Evolutionary conservation across 1,140 invertebrate species (phyloP).

Genomic region (Goniozus legneri): DNA sequence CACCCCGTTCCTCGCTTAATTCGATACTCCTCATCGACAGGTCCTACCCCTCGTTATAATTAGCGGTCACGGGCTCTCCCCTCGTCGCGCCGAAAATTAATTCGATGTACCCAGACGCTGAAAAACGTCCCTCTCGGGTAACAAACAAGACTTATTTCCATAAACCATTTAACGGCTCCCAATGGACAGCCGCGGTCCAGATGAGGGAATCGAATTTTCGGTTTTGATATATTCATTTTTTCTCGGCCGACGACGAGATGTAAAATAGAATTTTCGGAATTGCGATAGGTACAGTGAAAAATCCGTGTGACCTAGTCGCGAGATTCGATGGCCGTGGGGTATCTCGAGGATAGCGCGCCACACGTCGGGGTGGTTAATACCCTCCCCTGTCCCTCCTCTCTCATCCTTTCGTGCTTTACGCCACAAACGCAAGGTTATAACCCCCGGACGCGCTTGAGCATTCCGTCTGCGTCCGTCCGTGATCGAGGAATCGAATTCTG

Average conservation of each 20-base stretch:
- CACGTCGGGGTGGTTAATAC: too few species aligned
- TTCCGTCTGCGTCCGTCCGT: slow-evolving; percentile 17
- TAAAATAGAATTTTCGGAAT: too few species aligned
- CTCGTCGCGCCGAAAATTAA: slow-evolving; percentile 28
- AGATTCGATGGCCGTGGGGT: too few species aligned
- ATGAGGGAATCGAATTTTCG: too few species aligned
- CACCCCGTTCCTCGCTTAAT: slow-evolving; percentile 8
- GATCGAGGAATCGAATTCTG: slow-evolving; percentile 30
- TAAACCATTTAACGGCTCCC: too few species aligned
- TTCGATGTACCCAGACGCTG: slow-evolving; percentile 19
- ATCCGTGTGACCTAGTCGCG: too few species aligned
- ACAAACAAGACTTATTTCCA: slow-evolving; percentile 22
- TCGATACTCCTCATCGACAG: slow-evolving; percentile 6
- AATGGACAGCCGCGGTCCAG: too few species aligned
- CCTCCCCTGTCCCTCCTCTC: neutral
- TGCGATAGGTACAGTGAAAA: too few species aligned
- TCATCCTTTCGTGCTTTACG: neutral
- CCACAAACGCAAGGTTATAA: too few species aligned
- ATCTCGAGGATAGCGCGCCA: too few species aligned
- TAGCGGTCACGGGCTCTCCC: slow-evolving; percentile 20
- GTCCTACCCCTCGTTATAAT: slow-evolving; percentile 19
- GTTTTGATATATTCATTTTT: too few species aligned
- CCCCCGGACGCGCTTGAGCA: slow-evolving; percentile 23
- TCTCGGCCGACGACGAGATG: too few species aligned
- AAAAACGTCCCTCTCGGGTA: slow-evolving; percentile 19